These are phyloP conservation scores for Andrena haemorrhoa DNA, from an alignment of 2,888 invertebrate species.

Conservation along the genomic window DNA sequence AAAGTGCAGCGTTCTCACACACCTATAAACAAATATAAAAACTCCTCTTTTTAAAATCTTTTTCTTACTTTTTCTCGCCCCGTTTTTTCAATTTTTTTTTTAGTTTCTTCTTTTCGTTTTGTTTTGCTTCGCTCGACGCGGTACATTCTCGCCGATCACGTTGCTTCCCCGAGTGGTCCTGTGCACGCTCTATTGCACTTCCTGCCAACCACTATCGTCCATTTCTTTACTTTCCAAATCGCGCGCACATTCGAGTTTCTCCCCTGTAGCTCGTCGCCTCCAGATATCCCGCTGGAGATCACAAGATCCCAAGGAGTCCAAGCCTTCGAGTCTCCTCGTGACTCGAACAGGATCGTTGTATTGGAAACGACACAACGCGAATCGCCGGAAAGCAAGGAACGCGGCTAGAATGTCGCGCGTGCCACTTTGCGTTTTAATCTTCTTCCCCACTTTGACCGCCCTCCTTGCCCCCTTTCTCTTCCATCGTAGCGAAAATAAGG, in stretches of 20 bases:
- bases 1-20: constrained; percentile 79
- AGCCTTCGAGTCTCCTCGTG: background rate
- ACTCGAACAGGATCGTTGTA: no score
- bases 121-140: constrained; percentile 16
- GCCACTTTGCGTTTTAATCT: constrained; percentile 1
- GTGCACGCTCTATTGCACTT: background rate
- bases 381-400: constrained; percentile 44
- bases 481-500: constrained; percentile 70
- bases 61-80: constrained; percentile 1
- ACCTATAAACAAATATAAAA: constrained; percentile 84
- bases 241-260: background rate
- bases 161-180: constrained; percentile 8
- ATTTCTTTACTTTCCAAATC: background rate
- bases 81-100: constrained; percentile 14
- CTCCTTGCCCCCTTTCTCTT: constrained; percentile 43
- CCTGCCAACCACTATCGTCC: background rate
- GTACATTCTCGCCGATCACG: constrained; percentile 49
- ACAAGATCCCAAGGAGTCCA: no score
- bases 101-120: constrained; percentile 9
- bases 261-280: background rate
- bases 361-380: constrained; percentile 20
- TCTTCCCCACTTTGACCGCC: constrained; percentile 14
- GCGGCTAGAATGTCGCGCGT: constrained; percentile 57
- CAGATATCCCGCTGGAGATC: no score
- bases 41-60: constrained; percentile 56